Evolutionary conservation across 2,113 vertebrate species (phyloP).

Genomic region (Sitta europaea): DNA sequence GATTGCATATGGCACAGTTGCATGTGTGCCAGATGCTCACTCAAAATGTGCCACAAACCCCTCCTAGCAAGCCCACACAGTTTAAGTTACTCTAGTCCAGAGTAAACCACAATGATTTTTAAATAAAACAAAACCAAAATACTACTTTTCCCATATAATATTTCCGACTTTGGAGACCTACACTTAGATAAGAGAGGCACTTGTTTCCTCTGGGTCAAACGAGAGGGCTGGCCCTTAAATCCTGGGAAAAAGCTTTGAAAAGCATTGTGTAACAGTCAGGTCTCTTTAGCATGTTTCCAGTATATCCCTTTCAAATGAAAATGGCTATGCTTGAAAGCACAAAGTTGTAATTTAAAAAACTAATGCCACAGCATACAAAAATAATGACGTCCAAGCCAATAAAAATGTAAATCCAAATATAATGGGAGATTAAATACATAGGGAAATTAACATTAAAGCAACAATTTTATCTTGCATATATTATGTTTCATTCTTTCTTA

Average conservation of each 20-base stretch:
- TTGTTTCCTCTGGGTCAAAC: not conserved
- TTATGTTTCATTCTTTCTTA: not conserved
- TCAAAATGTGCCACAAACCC: not conserved
- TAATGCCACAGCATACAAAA: conserved; percentile 27
- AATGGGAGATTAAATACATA: conserved; percentile 57
- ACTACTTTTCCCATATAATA: not conserved
- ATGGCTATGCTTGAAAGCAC: conserved; percentile 62
- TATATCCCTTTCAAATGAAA: conserved; percentile 60
- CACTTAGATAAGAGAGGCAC: not conserved
- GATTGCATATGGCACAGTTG: conserved; percentile 16
- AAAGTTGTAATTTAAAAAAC: conserved; percentile 56
- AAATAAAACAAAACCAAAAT: not conserved
- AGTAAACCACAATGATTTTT: not conserved
- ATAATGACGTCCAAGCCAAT: conserved; percentile 46
- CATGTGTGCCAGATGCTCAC: not conserved
- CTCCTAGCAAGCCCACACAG: not conserved
- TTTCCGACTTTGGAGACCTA: not conserved
- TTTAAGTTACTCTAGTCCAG: not conserved
- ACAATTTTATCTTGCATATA: conserved; percentile 33
- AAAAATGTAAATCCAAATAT: conserved; percentile 72
- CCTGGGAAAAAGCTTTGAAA: conserved; percentile 2
- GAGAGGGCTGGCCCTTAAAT: not conserved
- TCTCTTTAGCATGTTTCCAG: not conserved
- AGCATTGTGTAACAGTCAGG: not conserved
- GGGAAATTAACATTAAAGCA: conserved; percentile 52